These are phyloP conservation scores for Aphelenchoides besseyi DNA, from an alignment of 1,140 invertebrate species.

Conservation along the genomic window DNA sequence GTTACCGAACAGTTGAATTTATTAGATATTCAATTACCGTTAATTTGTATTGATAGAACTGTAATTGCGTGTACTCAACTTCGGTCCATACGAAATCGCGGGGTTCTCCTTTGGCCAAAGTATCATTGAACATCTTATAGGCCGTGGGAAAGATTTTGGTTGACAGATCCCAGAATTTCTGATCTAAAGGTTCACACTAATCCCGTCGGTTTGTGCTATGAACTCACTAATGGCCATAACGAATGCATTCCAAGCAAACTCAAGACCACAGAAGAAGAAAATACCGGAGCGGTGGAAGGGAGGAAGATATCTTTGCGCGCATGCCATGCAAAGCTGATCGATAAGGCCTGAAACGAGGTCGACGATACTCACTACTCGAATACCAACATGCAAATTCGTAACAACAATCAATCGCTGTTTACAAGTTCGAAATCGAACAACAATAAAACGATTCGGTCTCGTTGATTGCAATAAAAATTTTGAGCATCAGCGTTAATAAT, in stretches of 20 bases:
- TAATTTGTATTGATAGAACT: no score
- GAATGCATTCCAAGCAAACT: slow-evolving; percentile 32
- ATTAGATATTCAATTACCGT: no score
- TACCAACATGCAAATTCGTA: no score
- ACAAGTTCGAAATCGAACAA: no score
- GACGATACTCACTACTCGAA: no score
- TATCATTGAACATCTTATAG: slow-evolving; percentile 40
- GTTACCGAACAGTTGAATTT: slow-evolving; percentile 29
- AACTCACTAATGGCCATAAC: slow-evolving; percentile 30
- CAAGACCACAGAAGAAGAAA: slow-evolving; percentile 39
- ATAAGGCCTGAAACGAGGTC: slow-evolving; percentile 1
- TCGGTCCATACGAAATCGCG: slow-evolving; percentile 26
- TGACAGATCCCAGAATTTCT: slow-evolving; percentile 38
- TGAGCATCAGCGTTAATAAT: no score
- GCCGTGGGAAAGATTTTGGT: slow-evolving; percentile 35
- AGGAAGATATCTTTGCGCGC: slow-evolving; percentile 14
- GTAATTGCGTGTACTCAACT: slow-evolving; percentile 21
- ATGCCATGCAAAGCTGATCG: slow-evolving; percentile 13
- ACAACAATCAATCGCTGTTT: no score
- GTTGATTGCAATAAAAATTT: no score
- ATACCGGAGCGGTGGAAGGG: slow-evolving; percentile 29
- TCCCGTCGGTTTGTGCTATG: not conserved
- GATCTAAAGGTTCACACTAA: slow-evolving; percentile 24
- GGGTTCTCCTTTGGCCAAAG: slow-evolving; percentile 33
- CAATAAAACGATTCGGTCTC: no score